Evolutionary conservation across 2,888 invertebrate species (phyloP).

Genomic region (Spodoptera exigua): DNA sequence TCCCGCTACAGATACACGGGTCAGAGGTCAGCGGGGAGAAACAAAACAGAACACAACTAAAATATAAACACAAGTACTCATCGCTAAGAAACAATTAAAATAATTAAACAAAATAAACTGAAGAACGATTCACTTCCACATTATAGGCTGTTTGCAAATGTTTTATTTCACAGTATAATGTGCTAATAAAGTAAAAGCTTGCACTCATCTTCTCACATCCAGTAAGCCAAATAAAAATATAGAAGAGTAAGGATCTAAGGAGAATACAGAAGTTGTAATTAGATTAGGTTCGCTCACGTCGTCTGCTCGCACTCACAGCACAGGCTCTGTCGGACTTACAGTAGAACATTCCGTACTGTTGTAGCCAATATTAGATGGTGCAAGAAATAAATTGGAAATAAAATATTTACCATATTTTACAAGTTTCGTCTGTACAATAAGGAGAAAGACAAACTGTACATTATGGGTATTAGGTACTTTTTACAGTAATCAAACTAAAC

Average conservation of each 20-base stretch:
- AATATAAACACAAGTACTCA: conserved; percentile 87
- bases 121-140: conserved; percentile 78
- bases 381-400: conserved; percentile 91
- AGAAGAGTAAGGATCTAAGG: conserved; percentile 69
- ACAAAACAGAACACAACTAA: conserved; percentile 90
- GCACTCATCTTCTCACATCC: conserved; percentile 82
- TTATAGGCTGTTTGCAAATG: conserved; percentile 67
- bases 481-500: conserved; percentile 88
- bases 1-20: conserved; percentile 96
- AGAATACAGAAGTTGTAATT: conserved; percentile 66
- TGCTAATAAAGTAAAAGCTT: conserved; percentile 61
- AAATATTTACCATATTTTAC: conserved; percentile 89
- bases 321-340: conserved; percentile 81
- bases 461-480: conserved; percentile 82
- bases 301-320: conserved; percentile 74
- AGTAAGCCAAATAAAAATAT: conserved; percentile 85
- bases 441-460: conserved; percentile 87
- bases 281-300: conserved; percentile 75
- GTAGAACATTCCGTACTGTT: conserved; percentile 91
- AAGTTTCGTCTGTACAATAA: conserved; percentile 87
- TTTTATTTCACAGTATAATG: conserved; percentile 64
- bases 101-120: conserved; percentile 78
- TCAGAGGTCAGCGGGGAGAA: conserved; percentile 92
- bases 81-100: conserved; percentile 86
- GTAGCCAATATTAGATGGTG: conserved; percentile 91